Percentiles rank a stretch among this genome's conserved stretches.
phyloP scores from a whole-genome alignment of 1,140 invertebrate species.

The Ceratina australensis region DNA sequence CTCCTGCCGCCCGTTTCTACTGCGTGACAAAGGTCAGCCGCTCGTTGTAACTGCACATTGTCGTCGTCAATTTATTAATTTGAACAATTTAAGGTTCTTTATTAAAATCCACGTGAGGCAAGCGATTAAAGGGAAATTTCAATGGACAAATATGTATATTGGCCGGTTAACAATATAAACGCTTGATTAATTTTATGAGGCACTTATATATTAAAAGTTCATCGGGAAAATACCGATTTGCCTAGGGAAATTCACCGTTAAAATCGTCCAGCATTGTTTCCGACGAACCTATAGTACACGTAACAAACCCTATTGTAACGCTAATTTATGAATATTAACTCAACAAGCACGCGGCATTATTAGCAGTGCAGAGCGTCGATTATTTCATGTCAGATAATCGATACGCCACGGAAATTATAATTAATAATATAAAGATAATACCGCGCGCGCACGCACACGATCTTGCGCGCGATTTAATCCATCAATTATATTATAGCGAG shows the following conservation, averaged over 20 bases:
- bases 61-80: not conserved
- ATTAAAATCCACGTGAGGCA: too few species aligned
- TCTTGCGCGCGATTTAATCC: slow-evolving; percentile 1
- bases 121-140: too few species aligned
- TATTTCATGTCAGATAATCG: slow-evolving; percentile 37
- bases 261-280: not conserved
- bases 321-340: slow-evolving; percentile 55
- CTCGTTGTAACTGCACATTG: not conserved
- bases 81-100: too few species aligned
- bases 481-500: too few species aligned
- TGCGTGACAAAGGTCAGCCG: not conserved
- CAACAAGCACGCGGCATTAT: slow-evolving; percentile 39
- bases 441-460: not conserved
- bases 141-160: too few species aligned
- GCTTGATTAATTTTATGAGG: too few species aligned
- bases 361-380: slow-evolving; percentile 34
- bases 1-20: slow-evolving; percentile 5
- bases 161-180: too few species aligned
- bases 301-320: slow-evolving; percentile 45
- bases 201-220: too few species aligned
- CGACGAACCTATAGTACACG: not conserved
- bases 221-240: too few species aligned
- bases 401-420: slow-evolving; percentile 43
- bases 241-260: not conserved
- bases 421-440: slow-evolving; percentile 43